Evolutionary conservation across 2,888 invertebrate genomes (phyloP).

Genomic region (Proisotoma minuta): DNA sequence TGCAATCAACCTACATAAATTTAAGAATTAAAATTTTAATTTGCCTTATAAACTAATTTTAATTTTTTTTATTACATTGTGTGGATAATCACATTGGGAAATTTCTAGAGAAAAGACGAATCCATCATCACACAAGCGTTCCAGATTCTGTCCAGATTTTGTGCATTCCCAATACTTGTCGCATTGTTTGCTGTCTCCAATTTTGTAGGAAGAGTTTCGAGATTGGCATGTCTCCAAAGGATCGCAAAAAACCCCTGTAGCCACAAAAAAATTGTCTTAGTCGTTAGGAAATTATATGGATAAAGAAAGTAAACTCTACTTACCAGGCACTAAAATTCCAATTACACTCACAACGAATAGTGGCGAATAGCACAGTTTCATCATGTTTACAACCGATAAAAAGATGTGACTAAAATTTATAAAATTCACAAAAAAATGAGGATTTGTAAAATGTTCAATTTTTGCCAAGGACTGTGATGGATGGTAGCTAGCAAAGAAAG

Average conservation of each 20-base stretch:
- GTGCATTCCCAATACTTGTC: slow-evolving; percentile 68
- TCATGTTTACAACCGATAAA: too few relatives aligned
- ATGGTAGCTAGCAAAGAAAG: too few relatives aligned
- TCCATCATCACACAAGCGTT: slow-evolving; percentile 76
- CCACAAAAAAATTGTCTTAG: neutral
- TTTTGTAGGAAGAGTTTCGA: slow-evolving; percentile 35
- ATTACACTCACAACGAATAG: neutral
- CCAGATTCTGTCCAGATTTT: slow-evolving; percentile 61
- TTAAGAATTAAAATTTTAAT: too few relatives aligned
- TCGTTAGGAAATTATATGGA: neutral
- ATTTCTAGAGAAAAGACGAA: slow-evolving; percentile 69
- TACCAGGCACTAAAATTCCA: neutral
- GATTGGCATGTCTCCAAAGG: slow-evolving; percentile 35
- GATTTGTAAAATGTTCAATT: too few relatives aligned
- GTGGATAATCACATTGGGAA: slow-evolving; percentile 76
- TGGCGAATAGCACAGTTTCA: too few relatives aligned
- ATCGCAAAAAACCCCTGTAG: slow-evolving; percentile 27
- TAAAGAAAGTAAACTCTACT: neutral
- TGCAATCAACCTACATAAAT: too few relatives aligned
- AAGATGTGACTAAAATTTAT: too few relatives aligned
- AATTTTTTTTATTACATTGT: too few relatives aligned
- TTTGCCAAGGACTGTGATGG: too few relatives aligned
- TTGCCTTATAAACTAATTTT: too few relatives aligned
- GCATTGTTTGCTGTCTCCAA: slow-evolving; percentile 53
- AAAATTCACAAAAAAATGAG: too few relatives aligned